A percentile compares a stretch with the other conserved stretches of the same genome.
phyloP scores from a whole-genome alignment of 2,888 invertebrate species.

The Cerastoderma edule region DNA sequence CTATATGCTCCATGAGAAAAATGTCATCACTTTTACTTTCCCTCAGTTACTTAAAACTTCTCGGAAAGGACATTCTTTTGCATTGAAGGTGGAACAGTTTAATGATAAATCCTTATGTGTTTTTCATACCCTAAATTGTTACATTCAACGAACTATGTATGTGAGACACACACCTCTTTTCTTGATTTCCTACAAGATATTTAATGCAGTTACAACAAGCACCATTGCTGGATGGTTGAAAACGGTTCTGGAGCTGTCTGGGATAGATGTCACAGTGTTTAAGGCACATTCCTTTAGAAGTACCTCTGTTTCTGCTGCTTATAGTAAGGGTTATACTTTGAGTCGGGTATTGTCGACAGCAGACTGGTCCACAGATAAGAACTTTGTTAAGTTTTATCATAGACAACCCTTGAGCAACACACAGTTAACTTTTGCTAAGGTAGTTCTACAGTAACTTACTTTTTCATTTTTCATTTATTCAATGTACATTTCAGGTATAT shows the following conservation, averaged over 20 bases:
- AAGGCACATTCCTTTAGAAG: conserved; percentile 45
- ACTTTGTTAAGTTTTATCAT: conserved; percentile 22
- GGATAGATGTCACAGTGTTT: conserved; percentile 35
- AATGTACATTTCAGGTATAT: background rate
- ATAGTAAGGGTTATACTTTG: conserved; percentile 12
- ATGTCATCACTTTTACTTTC: conserved; percentile 5
- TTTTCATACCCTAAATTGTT: conserved; percentile 39
- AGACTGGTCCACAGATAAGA: conserved; percentile 33
- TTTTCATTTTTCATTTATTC: background rate
- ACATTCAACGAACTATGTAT: conserved; percentile 23
- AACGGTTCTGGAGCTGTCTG: conserved; percentile 25
- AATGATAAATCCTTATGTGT: conserved; percentile 36
- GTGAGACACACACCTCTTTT: conserved; percentile 13
- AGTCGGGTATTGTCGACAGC: conserved; percentile 14
- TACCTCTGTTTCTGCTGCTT: conserved; percentile 37
- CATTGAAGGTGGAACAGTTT: conserved; percentile 35
- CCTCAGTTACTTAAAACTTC: conserved; percentile 7
- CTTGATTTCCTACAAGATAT: conserved; percentile 48
- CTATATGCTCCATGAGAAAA: conserved; percentile 25
- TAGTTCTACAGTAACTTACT: background rate
- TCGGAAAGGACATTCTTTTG: conserved; percentile 16
- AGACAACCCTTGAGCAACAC: background rate
- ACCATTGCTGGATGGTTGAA: conserved; percentile 51
- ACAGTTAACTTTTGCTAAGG: conserved; percentile 9
- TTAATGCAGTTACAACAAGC: conserved; percentile 39